A percentile compares a stretch with the other conserved stretches of the same genome.
phyloP scores from a whole-genome alignment of 2,113 vertebrate species.

The Riparia riparia region DNA sequence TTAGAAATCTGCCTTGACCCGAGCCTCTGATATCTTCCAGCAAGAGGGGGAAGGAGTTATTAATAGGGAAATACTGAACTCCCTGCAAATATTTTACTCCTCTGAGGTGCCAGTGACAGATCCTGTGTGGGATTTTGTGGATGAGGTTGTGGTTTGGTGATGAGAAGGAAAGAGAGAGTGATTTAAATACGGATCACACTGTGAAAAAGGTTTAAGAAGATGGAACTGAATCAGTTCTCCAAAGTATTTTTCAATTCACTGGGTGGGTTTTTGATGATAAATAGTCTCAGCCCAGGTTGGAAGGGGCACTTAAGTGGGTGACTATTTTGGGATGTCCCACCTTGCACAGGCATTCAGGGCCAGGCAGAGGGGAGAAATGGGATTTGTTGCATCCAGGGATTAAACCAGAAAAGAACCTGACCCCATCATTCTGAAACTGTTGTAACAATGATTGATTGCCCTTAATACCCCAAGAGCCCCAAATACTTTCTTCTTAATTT shows the following conservation, averaged over 20 bases:
- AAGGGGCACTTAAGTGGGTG: background rate
- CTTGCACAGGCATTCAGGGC: too few species aligned
- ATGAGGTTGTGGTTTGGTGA: conserved; percentile 10
- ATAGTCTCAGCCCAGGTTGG: background rate
- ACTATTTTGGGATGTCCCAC: background rate
- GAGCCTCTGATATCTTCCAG: background rate
- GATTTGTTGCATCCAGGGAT: background rate
- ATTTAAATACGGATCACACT: background rate
- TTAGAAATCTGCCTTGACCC: background rate
- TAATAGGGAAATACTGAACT: conserved; percentile 14
- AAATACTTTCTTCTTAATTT: background rate
- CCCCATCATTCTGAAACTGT: background rate
- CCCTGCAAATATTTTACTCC: background rate
- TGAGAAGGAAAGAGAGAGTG: background rate
- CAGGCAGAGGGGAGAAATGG: background rate
- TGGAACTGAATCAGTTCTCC: background rate
- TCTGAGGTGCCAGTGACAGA: conserved; percentile 47
- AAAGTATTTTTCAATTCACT: background rate
- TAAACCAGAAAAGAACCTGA: background rate
- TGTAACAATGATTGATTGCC: background rate
- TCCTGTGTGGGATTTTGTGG: conserved; percentile 39
- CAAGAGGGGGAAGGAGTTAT: background rate
- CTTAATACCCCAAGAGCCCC: accelerated
- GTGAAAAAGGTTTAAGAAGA: background rate
- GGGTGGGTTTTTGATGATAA: background rate